phyloP scores from a whole-genome alignment of 2,888 invertebrate species.

The Acrobasis consociella region DNA sequence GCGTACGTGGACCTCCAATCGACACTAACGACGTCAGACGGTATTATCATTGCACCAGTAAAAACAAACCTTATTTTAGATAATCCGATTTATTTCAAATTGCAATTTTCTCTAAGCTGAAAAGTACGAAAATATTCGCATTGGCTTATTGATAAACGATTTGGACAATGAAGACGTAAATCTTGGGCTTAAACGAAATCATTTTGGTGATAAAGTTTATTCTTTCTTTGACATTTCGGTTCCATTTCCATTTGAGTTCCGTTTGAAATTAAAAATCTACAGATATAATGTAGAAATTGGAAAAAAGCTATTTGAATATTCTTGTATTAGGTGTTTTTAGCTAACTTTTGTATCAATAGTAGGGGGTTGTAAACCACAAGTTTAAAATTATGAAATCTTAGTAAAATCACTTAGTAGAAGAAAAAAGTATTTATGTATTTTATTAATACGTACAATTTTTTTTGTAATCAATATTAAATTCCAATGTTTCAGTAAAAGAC shows the following conservation, averaged over 20 bases:
- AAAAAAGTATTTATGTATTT: too few relatives aligned
- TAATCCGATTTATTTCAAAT: conserved; percentile 20
- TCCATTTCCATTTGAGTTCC: not conserved
- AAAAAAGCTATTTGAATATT: too few relatives aligned
- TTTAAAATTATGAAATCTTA: too few relatives aligned
- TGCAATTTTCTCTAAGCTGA: conserved; percentile 12
- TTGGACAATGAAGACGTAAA: conserved; percentile 20
- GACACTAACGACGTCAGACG: not conserved
- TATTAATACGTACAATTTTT: too few relatives aligned
- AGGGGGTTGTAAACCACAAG: too few relatives aligned
- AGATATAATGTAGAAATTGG: too few relatives aligned
- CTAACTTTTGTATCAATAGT: too few relatives aligned
- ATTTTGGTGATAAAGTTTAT: conserved; percentile 3
- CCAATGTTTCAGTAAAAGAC: too few relatives aligned
- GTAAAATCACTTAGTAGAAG: too few relatives aligned
- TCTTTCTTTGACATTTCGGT: not conserved
- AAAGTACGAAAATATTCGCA: conserved; percentile 14
- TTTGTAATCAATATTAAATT: too few relatives aligned
- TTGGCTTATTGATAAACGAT: conserved; percentile 19
- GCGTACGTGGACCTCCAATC: not conserved
- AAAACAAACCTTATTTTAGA: conserved; percentile 5
- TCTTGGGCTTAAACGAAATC: not conserved
- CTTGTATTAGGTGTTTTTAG: too few relatives aligned
- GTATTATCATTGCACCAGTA: conserved; percentile 27
- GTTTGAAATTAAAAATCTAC: not conserved